A percentile compares a stretch with the other conserved stretches of the same genome.
Conservation (phyloP, 1,140 invertebrate genomes). For the Thaumatotibia leucotreta region DNA sequence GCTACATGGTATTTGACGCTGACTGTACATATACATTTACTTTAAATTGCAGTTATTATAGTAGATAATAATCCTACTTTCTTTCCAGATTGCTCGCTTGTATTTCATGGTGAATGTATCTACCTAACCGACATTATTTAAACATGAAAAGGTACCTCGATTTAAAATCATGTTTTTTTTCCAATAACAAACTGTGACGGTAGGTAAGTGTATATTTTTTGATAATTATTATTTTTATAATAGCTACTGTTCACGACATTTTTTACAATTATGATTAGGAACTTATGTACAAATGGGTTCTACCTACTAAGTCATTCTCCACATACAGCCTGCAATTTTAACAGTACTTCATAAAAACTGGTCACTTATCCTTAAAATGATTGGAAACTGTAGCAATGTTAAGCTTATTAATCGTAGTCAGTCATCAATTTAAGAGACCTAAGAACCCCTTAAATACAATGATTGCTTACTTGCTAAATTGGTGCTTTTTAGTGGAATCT, state of each 20-base stretch:
- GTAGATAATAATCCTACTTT: too few relatives aligned
- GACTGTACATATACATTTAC: too few relatives aligned
- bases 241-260: background rate
- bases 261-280: background rate
- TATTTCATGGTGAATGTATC: too few relatives aligned
- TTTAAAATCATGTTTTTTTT: too few relatives aligned
- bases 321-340: background rate
- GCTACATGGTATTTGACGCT: too few relatives aligned
- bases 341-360: background rate
- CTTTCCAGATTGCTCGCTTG: too few relatives aligned
- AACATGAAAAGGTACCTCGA: too few relatives aligned
- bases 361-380: background rate
- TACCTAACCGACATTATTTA: too few relatives aligned
- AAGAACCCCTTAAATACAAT: background rate
- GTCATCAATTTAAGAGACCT: background rate
- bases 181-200: background rate
- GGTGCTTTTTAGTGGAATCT: background rate
- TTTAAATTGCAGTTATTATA: too few relatives aligned
- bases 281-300: background rate
- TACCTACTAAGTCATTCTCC: background rate
- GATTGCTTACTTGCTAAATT: background rate
- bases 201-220: background rate
- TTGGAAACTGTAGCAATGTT: background rate
- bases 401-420: background rate
- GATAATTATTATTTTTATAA: background rate